Evolutionary conservation across 2,113 vertebrate genomes (phyloP), one percentile per base, ranked within the genome.

Genomic region (Madoqua kirkii): DNA sequence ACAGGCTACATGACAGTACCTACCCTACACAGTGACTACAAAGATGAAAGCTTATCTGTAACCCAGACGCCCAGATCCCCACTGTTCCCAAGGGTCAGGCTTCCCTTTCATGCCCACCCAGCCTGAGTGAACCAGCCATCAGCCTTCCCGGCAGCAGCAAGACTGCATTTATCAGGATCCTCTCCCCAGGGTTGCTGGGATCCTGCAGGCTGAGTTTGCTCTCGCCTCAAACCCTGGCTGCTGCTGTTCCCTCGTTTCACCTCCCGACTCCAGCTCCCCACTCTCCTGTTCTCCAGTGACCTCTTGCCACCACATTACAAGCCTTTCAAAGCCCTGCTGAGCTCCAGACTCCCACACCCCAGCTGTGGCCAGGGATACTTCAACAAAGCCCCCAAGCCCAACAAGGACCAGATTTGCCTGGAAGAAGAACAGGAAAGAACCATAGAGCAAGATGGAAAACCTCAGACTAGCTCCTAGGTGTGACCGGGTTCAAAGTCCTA

Each of bases 341-440:
- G 31, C 29, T 64, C 62, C n/a, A 19, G 33, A 57, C 29, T 8
- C 25, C 48, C 23, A 62, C 13, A 45, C 7, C 13, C 52, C 57
- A 64, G 4, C 29, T 9, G 2, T 14, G 4, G 11, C 27, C 36
- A 45, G 6, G 45, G 27, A 31, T 62, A 10, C 11, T 48, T 27
- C 10, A 3, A 19, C 7, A 36, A 21, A 0, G 27, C 11, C 13
- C 36, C 19, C 2, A 14, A 60, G 27, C 3, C 3, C 50, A 36
- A n/a, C 5, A 1, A 83, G 79, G 48, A 89, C 48, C 31, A 89
- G 57, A 14, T 29, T 27, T 43, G 9, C 55, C 10, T 64, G 40
- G 31, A 54, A 83, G 82, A 88, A 83, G 33, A 45, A 7, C 12
- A 27, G 5, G 15, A 59, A 45, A 15, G 9, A 52, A 33, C 2